Conservation (phyloP, 2,888 invertebrate species). For the Cheiracanthium punctorium region DNA sequence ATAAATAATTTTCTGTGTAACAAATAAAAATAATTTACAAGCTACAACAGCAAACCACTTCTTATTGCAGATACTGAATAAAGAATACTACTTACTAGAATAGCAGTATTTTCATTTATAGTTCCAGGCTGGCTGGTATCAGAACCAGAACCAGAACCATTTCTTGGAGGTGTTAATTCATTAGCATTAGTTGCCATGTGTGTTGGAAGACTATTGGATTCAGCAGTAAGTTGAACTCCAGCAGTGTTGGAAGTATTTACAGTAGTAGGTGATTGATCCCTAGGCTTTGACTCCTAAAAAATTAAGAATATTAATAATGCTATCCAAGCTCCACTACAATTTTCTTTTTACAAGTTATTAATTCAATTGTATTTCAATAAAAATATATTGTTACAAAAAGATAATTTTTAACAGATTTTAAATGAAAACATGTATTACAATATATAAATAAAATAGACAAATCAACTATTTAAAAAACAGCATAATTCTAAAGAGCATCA, state of each 20-base stretch:
- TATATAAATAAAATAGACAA: too few species aligned
- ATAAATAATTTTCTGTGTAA: too few species aligned
- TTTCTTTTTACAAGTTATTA: too few species aligned
- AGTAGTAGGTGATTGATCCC: background rate
- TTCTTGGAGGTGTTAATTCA: conserved; percentile 25
- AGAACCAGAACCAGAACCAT: background rate
- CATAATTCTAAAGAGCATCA: too few species aligned
- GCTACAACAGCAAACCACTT: background rate
- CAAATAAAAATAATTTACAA: background rate
- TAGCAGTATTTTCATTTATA: conserved; percentile 19
- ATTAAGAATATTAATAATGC: too few species aligned
- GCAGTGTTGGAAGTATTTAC: background rate
- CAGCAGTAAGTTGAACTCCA: background rate
- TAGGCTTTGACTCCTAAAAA: background rate
- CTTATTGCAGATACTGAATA: background rate
- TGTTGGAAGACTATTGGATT: conserved; percentile 40
- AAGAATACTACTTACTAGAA: conserved; percentile 17
- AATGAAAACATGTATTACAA: too few species aligned
- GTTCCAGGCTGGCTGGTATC: background rate
- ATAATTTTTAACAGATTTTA: too few species aligned
- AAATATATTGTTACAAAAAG: too few species aligned
- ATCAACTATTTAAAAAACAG: too few species aligned
- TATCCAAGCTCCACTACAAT: too few species aligned
- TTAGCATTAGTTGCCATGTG: conserved; percentile 11
- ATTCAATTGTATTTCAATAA: too few species aligned